Percentiles rank a stretch among this genome's conserved stretches.
Conservation (phyloP, 2,113 vertebrate genomes). For the Semnornis frantzii region DNA sequence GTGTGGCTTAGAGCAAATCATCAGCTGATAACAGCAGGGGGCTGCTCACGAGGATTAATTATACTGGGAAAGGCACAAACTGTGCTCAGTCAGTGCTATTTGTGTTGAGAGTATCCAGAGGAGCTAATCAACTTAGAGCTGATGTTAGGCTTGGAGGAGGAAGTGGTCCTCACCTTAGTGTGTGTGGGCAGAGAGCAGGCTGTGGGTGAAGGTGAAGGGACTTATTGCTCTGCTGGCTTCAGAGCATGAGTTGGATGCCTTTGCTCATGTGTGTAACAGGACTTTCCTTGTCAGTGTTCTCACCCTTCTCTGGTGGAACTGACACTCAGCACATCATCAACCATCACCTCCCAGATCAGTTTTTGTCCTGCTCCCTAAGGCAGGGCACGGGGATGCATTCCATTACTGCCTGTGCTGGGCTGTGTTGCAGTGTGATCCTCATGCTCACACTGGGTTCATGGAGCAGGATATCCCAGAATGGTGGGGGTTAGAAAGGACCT, state of each 20-base stretch:
- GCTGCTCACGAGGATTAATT: background rate
- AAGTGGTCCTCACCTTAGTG: background rate
- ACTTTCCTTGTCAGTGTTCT: background rate
- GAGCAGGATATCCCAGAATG: background rate
- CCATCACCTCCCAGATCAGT: background rate
- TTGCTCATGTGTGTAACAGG: background rate
- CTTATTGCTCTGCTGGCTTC: background rate
- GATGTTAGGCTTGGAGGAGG: background rate
- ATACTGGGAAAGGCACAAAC: background rate
- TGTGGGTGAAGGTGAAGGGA: background rate
- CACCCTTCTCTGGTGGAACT: background rate
- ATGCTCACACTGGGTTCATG: rapidly evolving
- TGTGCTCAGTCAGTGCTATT: rapidly evolving
- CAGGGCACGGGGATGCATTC: background rate
- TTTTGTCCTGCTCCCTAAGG: background rate
- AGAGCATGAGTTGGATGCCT: background rate
- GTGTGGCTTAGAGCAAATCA: background rate
- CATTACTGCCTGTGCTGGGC: background rate
- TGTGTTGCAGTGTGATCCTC: background rate
- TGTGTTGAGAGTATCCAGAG: background rate
- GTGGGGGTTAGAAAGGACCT: background rate
- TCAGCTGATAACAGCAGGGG: background rate
- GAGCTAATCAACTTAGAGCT: background rate
- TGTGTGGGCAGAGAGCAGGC: rapidly evolving
- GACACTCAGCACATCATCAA: background rate